A percentile compares a stretch with the other conserved stretches of the same genome.
These are phyloP conservation scores for Agrochola circellaris DNA, from an alignment of 2,888 invertebrate species.

Conservation along the genomic window DNA sequence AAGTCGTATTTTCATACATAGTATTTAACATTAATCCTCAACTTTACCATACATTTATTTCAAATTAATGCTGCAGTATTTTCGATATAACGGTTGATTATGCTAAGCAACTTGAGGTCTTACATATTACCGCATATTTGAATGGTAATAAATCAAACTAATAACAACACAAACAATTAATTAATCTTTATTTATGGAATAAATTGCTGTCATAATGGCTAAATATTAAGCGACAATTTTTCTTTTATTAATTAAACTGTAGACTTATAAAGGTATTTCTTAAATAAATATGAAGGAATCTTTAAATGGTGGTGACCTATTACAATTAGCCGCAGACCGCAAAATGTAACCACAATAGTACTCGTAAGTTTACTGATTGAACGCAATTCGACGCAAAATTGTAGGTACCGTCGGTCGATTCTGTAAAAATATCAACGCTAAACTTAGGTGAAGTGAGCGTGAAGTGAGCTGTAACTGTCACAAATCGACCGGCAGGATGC, in stretches of 20 bases:
- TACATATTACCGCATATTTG: not conserved
- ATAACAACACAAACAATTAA: conserved; percentile 16
- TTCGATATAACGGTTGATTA: too few species aligned
- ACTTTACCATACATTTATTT: too few species aligned
- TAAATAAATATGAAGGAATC: not conserved
- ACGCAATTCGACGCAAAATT: conserved; percentile 5
- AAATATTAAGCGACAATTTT: not conserved
- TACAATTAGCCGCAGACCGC: conserved; percentile 12
- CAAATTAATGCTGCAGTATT: too few species aligned
- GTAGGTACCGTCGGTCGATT: too few species aligned
- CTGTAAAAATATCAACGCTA: too few species aligned
- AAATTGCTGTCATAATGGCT: not conserved
- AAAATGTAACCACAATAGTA: conserved; percentile 1
- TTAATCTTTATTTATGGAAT: conserved; percentile 26
- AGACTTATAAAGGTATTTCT: conserved; percentile 5
- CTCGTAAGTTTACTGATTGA: conserved; percentile 14
- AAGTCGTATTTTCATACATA: too few species aligned
- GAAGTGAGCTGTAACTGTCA: too few species aligned
- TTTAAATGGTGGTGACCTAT: not conserved
- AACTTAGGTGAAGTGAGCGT: too few species aligned
- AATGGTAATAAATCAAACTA: conserved; percentile 19
- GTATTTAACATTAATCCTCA: too few species aligned
- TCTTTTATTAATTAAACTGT: conserved; percentile 1
- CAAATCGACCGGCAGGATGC: too few species aligned
- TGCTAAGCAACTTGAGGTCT: too few species aligned